These are phyloP conservation scores for Neodontobutis hainanensis DNA, from an alignment of 2,113 vertebrate genomes.

Conservation along the genomic window DNA sequence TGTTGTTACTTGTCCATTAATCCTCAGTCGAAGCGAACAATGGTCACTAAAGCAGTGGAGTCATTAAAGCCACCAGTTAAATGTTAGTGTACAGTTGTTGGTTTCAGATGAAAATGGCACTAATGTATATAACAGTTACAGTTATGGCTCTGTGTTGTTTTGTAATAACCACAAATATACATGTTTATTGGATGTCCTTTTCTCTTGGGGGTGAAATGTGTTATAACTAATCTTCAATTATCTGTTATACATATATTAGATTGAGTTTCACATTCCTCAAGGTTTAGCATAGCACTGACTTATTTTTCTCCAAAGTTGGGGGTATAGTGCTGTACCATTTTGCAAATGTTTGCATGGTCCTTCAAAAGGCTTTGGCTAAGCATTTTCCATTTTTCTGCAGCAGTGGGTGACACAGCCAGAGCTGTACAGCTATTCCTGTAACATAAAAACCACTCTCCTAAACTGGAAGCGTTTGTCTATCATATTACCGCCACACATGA, in stretches of 20 bases:
- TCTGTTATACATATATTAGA: not conserved
- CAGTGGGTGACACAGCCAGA: constrained; percentile 35
- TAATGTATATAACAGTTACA: too few species aligned
- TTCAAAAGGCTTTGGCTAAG: constrained; percentile 50
- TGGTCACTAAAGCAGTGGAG: too few species aligned
- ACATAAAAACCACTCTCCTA: constrained; percentile 77
- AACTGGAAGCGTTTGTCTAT: constrained; percentile 92
- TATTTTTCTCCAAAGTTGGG: constrained; percentile 3
- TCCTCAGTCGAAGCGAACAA: too few species aligned
- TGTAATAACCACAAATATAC: constrained; percentile 20
- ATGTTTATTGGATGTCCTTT: too few species aligned
- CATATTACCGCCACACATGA: constrained; percentile 90
- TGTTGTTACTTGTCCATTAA: too few species aligned
- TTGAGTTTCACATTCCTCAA: constrained; percentile 8
- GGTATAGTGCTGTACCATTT: constrained; percentile 2
- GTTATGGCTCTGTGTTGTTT: constrained; percentile 12
- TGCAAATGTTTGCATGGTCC: not conserved
- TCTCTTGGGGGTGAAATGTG: too few species aligned
- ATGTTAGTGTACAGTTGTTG: too few species aligned
- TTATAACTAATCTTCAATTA: constrained; percentile 41
- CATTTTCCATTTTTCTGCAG: constrained; percentile 69
- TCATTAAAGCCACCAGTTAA: too few species aligned
- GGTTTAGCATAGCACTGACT: constrained; percentile 2
- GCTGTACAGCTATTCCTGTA: constrained; percentile 76
- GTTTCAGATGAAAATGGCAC: too few species aligned